These are phyloP conservation scores for Orthonyx spaldingii DNA, from an alignment of 2,113 vertebrate genomes.

Conservation along the genomic window DNA sequence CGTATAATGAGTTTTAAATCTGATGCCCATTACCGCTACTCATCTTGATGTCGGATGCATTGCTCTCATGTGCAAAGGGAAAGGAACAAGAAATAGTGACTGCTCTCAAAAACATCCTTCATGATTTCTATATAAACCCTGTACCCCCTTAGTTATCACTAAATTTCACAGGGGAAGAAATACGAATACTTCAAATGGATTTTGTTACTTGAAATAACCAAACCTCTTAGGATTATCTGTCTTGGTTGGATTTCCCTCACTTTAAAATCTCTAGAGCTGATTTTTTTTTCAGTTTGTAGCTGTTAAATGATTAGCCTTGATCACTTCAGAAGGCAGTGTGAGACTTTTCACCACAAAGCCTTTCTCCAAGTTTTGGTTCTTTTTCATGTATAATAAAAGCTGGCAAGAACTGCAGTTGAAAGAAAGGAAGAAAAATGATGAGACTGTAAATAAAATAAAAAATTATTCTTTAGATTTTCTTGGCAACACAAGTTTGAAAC, in stretches of 20 bases:
- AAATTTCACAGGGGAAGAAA: background rate
- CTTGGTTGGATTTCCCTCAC: background rate
- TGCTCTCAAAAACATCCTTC: background rate
- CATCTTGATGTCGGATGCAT: background rate
- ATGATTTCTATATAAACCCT: background rate
- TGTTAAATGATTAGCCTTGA: background rate
- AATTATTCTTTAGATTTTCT: background rate
- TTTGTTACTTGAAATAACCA: background rate
- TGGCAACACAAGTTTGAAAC: background rate
- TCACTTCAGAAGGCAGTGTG: background rate
- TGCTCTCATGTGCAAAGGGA: background rate
- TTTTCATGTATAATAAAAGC: background rate
- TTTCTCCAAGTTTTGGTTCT: background rate
- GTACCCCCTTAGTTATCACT: background rate
- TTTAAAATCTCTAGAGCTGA: background rate
- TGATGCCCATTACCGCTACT: background rate
- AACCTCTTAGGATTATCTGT: background rate
- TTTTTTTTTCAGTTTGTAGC: background rate
- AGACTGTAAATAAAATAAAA: background rate
- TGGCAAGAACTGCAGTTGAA: background rate
- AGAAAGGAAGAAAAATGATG: background rate
- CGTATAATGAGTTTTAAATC: background rate
- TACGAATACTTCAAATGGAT: background rate
- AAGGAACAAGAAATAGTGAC: background rate
- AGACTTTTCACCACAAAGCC: background rate